Evolutionary conservation across 1,140 invertebrate species (phyloP).

Genomic region (Radopholus similis): DNA sequence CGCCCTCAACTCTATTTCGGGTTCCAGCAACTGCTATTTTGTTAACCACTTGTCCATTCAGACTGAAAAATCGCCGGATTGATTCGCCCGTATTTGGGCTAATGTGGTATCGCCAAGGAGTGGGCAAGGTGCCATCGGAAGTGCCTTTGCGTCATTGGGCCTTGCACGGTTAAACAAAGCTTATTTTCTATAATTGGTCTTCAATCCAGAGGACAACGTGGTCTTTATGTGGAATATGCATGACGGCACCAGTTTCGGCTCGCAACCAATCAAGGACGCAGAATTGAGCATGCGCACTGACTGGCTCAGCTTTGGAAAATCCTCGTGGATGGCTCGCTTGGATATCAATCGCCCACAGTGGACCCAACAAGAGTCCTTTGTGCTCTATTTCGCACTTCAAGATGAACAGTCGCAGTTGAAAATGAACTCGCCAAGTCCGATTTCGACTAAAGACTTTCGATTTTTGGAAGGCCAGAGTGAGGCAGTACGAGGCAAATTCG

Average conservation of each 20-base stretch:
- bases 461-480: background rate
- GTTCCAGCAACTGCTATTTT: background rate
- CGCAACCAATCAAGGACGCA: slow-evolving; percentile 81
- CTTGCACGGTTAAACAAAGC: slow-evolving; percentile 68
- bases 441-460: background rate
- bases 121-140: slow-evolving; percentile 61
- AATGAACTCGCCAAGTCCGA: background rate
- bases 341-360: slow-evolving; percentile 6
- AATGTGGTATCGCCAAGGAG: slow-evolving; percentile 84
- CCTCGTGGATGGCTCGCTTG: slow-evolving; percentile 70
- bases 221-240: slow-evolving; percentile 83
- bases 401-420: background rate
- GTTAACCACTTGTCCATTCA: background rate
- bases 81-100: slow-evolving; percentile 81
- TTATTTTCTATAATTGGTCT: too few relatives aligned
- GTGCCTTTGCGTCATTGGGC: slow-evolving; percentile 73
- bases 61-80: slow-evolving; percentile 78
- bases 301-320: slow-evolving; percentile 81
- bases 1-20: slow-evolving; percentile 74
- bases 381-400: slow-evolving; percentile 25
- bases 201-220: slow-evolving; percentile 66
- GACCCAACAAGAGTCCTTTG: slow-evolving; percentile 6
- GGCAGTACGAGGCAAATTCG: slow-evolving; percentile 6
- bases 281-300: slow-evolving; percentile 75
- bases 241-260: slow-evolving; percentile 83